Percentiles rank a stretch among this genome's conserved stretches.
These are phyloP conservation scores for Micronisus gabar DNA, from an alignment of 2,113 vertebrate species.

Conservation along the genomic window DNA sequence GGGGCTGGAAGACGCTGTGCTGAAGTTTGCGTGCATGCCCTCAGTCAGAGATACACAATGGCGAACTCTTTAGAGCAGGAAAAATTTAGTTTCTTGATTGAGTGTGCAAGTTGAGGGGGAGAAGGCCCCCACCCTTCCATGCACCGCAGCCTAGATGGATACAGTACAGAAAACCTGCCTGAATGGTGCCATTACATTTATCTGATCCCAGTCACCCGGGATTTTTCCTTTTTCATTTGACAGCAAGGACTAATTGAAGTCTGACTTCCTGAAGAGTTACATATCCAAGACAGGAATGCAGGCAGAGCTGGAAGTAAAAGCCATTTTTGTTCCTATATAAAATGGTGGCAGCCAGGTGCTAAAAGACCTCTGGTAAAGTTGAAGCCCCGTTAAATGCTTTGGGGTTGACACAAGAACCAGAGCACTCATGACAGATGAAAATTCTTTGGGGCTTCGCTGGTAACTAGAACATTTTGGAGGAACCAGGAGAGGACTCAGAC, in stretches of 20 bases:
- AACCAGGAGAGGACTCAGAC: background rate
- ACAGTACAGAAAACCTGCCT: background rate
- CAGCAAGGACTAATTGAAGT: background rate
- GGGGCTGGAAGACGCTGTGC: background rate
- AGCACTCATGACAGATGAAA: fast-evolving
- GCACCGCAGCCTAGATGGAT: background rate
- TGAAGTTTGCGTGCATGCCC: background rate
- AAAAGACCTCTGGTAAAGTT: background rate
- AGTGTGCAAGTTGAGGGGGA: background rate
- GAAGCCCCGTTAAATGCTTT: background rate
- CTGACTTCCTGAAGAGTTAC: background rate
- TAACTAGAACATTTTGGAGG: fast-evolving
- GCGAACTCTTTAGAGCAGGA: background rate
- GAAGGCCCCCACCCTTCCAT: fast-evolving
- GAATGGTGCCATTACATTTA: fast-evolving
- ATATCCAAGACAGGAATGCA: background rate
- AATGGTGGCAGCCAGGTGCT: background rate
- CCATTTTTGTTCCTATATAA: background rate
- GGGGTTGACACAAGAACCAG: background rate
- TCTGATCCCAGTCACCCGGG: background rate
- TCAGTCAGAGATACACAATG: background rate
- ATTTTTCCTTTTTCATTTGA: background rate
- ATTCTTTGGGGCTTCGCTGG: background rate
- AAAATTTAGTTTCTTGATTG: background rate
- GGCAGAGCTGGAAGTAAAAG: background rate